These are phyloP conservation scores for Sitodiplosis mosellana DNA, from an alignment of 1,140 invertebrate genomes.

Conservation along the genomic window DNA sequence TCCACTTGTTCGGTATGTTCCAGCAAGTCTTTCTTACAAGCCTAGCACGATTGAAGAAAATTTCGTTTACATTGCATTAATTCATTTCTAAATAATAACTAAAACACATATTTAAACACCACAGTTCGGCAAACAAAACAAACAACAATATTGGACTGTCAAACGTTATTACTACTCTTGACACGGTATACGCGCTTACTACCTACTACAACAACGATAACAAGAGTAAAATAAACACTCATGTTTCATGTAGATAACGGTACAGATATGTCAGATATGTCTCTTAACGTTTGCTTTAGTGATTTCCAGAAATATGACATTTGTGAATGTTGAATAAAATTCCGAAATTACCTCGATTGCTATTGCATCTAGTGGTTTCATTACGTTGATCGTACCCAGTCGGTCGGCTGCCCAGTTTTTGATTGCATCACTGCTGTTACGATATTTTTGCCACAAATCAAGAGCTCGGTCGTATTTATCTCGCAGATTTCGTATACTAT, in stretches of 20 bases:
- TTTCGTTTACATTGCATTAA: too few relatives aligned
- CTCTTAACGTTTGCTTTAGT: neutral
- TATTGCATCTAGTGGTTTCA: slow-evolving; percentile 19
- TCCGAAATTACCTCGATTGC: slow-evolving; percentile 8
- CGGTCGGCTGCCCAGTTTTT: slow-evolving; percentile 50
- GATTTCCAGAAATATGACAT: too few relatives aligned
- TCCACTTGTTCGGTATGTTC: slow-evolving; percentile 44
- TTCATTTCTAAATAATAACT: too few relatives aligned
- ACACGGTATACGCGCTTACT: too few relatives aligned
- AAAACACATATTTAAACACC: neutral
- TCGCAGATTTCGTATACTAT: slow-evolving; percentile 49
- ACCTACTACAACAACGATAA: too few relatives aligned
- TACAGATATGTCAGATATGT: neutral
- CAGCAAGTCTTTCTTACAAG: slow-evolving; percentile 54
- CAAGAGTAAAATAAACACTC: too few relatives aligned
- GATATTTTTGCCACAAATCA: slow-evolving; percentile 54
- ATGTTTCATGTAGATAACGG: neutral
- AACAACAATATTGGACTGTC: too few relatives aligned
- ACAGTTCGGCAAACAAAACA: neutral
- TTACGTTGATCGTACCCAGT: slow-evolving; percentile 25
- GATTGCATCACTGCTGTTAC: slow-evolving; percentile 52
- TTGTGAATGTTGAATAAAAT: neutral
- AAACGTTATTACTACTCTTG: too few relatives aligned
- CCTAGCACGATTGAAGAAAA: slow-evolving; percentile 25
- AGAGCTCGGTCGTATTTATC: slow-evolving; percentile 55